phyloP scores from a whole-genome alignment of 2,797 vertebrate species.

The Craterocephalus amniculus region DNA sequence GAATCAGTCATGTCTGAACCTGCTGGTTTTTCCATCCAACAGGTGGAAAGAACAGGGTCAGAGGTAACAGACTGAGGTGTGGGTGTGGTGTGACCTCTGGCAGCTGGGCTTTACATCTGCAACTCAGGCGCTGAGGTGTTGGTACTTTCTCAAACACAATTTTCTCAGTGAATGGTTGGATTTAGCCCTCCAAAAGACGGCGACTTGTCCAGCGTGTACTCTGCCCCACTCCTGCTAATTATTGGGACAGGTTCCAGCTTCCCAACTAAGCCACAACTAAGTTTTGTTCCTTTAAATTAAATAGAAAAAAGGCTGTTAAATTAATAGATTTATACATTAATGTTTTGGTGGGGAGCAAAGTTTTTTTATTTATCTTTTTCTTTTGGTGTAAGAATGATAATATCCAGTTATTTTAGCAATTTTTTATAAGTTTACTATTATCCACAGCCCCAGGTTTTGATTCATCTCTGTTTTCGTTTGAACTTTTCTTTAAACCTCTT shows the following conservation, averaged over 20 bases:
- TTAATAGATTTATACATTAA: neutral
- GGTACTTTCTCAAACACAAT: slow-evolving; percentile 4
- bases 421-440: neutral
- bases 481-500: neutral
- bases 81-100: slow-evolving; percentile 53
- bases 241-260: too few relatives aligned
- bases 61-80: slow-evolving; percentile 31
- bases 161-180: neutral
- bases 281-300: neutral
- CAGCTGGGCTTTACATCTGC: slow-evolving; percentile 52
- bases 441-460: too few relatives aligned
- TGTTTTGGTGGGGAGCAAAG: neutral
- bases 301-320: neutral
- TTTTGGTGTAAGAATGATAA: neutral
- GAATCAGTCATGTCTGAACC: slow-evolving; percentile 46
- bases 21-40: slow-evolving; percentile 55
- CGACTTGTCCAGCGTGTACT: too few relatives aligned
- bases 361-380: neutral
- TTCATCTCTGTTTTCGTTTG: too few relatives aligned
- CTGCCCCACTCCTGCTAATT: too few relatives aligned
- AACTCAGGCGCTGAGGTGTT: slow-evolving; percentile 1
- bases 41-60: slow-evolving; percentile 55
- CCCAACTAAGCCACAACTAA: too few relatives aligned
- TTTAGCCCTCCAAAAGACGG: too few relatives aligned
- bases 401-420: too few relatives aligned